Conservation (phyloP, 2,888 invertebrate genomes). For the Monoplex corrugatus region DNA sequence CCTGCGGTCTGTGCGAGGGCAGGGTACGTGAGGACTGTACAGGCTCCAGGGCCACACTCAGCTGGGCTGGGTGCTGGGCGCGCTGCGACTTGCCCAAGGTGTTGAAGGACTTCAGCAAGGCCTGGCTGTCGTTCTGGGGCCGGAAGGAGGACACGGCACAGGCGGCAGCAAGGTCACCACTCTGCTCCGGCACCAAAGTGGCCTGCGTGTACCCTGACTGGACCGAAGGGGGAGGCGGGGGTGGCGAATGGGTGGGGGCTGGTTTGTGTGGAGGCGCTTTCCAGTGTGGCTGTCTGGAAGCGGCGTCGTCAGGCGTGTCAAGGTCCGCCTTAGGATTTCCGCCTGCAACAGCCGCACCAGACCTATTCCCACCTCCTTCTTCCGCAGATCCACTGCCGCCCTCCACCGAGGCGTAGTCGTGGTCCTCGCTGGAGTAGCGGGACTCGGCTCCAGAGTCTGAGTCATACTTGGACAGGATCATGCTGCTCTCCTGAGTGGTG, state of each 20-base stretch:
- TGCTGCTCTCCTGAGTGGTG: neutral
- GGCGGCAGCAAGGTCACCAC: neutral
- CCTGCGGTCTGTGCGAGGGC: neutral
- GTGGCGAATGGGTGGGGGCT: constrained; percentile 3
- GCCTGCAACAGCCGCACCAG: neutral
- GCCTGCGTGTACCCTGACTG: neutral
- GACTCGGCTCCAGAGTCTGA: constrained; percentile 9
- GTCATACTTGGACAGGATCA: neutral
- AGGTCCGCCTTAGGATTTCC: too few species aligned
- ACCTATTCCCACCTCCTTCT: neutral
- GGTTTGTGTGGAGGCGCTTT: neutral
- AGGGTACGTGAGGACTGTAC: neutral
- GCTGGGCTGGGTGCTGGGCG: constrained; percentile 7
- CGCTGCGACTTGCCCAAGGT: neutral
- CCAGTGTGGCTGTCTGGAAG: neutral
- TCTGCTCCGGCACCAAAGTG: neutral
- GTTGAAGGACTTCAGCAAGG: neutral
- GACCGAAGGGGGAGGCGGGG: neutral
- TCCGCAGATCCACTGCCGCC: constrained; percentile 8
- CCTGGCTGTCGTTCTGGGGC: neutral
- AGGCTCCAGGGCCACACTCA: neutral
- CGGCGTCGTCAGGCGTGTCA: neutral
- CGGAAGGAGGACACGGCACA: constrained; percentile 26
- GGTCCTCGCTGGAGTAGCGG: constrained; percentile 46
- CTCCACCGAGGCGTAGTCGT: constrained; percentile 47